Percentiles rank a stretch among this genome's conserved stretches.
Evolutionary conservation across 2,888 invertebrate species (phyloP).

Genomic region (Cryptophagus acutangulus): DNA sequence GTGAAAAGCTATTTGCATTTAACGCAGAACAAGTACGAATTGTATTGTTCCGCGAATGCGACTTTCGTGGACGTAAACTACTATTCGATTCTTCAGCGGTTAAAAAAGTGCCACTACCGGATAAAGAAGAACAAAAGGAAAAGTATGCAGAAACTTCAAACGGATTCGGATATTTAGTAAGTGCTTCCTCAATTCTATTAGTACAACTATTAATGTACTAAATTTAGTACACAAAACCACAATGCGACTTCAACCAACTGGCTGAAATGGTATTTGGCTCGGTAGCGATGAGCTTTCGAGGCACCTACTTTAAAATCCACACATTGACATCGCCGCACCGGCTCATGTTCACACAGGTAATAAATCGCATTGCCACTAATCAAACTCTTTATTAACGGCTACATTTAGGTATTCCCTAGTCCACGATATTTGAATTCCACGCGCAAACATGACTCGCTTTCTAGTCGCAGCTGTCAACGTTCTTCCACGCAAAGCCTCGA

Average conservation of each 20-base stretch:
- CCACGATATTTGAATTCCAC: slow-evolving; percentile 27
- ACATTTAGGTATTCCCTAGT: slow-evolving; percentile 41
- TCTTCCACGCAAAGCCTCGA: slow-evolving; percentile 36
- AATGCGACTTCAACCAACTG: slow-evolving; percentile 64
- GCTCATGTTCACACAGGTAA: slow-evolving; percentile 51
- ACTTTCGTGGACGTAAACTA: slow-evolving; percentile 72
- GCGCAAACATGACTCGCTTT: slow-evolving; percentile 25
- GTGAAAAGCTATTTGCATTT: slow-evolving; percentile 58
- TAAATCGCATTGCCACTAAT: slow-evolving; percentile 3
- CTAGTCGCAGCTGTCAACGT: slow-evolving; percentile 28
- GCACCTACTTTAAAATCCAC: slow-evolving; percentile 82
- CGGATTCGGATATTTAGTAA: slow-evolving; percentile 63
- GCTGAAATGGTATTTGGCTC: slow-evolving; percentile 93
- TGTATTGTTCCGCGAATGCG: slow-evolving; percentile 80
- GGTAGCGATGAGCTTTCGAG: slow-evolving; percentile 82
- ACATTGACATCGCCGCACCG: slow-evolving; percentile 48
- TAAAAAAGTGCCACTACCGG: slow-evolving; percentile 46
- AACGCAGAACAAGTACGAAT: slow-evolving; percentile 71
- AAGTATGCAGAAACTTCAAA: slow-evolving; percentile 59
- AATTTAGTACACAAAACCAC: slow-evolving; percentile 20
- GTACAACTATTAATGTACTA: slow-evolving; percentile 1
- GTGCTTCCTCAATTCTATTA: slow-evolving; percentile 23
- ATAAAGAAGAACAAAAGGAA: slow-evolving; percentile 25
- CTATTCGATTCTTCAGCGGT: slow-evolving; percentile 76
- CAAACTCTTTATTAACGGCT: slow-evolving; percentile 5